Conservation (phyloP, 2,888 invertebrate species). For the Papilio elwesi region DNA sequence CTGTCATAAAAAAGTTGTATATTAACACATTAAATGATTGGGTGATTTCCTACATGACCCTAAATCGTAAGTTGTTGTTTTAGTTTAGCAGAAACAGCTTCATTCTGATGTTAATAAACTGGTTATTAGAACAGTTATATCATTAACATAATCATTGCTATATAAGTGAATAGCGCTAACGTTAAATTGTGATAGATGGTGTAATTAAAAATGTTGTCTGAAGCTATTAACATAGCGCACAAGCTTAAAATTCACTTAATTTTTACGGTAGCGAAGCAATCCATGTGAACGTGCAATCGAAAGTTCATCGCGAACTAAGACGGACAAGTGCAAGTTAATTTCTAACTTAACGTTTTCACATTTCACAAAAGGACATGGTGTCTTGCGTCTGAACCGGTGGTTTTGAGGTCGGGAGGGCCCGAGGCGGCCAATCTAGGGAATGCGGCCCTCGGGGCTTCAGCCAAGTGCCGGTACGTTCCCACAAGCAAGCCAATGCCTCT, state of each 20-base stretch:
- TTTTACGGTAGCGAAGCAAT: background rate
- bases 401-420: conserved; percentile 66
- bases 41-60: background rate
- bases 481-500: conserved; percentile 53
- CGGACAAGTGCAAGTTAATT: background rate
- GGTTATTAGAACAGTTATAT: background rate
- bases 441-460: conserved; percentile 69
- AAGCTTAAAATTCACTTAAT: conserved; percentile 1
- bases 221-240: background rate
- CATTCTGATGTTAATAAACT: too few species aligned
- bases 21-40: background rate
- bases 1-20: conserved; percentile 7
- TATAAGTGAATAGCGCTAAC: background rate
- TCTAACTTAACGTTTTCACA: conserved; percentile 10
- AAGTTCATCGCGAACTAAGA: background rate
- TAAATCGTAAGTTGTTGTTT: conserved; percentile 3
- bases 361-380: conserved; percentile 23
- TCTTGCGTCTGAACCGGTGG: conserved; percentile 56
- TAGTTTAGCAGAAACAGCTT: too few species aligned
- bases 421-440: conserved; percentile 71
- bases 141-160: background rate
- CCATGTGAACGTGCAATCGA: conserved; percentile 1
- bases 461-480: conserved; percentile 68
- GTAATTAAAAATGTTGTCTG: background rate
- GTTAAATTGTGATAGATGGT: background rate